Evolutionary conservation across 2,888 invertebrate species (phyloP).

Genomic region (Troglohyphantes excavatus): DNA sequence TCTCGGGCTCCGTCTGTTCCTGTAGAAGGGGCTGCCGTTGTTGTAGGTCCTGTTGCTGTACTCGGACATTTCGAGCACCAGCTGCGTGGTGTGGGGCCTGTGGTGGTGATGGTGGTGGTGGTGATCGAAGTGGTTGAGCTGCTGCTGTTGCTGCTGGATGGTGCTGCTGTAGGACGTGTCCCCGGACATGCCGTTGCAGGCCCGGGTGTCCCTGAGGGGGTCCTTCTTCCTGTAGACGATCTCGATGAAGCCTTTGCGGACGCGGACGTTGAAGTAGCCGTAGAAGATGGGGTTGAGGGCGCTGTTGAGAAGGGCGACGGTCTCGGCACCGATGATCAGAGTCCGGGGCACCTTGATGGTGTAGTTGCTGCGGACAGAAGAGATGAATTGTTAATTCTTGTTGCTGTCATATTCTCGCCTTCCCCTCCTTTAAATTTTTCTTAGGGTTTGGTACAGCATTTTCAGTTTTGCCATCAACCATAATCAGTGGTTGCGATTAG

Average conservation of each 20-base stretch:
- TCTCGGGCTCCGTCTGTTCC: constrained; percentile 46
- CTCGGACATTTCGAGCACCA: constrained; percentile 68
- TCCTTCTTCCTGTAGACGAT: constrained; percentile 78
- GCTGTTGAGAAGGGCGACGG: constrained; percentile 81
- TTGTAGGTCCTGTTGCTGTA: constrained; percentile 33
- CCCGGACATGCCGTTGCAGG: constrained; percentile 58
- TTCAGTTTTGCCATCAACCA: too few relatives aligned
- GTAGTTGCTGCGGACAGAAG: constrained; percentile 81
- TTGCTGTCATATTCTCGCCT: too few relatives aligned
- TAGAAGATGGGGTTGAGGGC: constrained; percentile 83
- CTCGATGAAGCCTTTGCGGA: constrained; percentile 80
- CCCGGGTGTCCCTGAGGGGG: constrained; percentile 32
- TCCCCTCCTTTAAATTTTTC: neutral
- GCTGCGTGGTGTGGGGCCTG: constrained; percentile 38
- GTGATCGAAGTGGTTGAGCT: neutral
- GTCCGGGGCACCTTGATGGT: constrained; percentile 81
- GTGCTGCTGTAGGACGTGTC: constrained; percentile 77
- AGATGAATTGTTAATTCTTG: too few relatives aligned
- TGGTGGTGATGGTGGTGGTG: neutral
- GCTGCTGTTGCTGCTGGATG: constrained; percentile 47
- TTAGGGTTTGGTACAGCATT: neutral
- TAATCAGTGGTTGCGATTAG: too few relatives aligned
- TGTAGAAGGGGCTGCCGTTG: constrained; percentile 7
- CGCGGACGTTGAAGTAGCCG: constrained; percentile 83
- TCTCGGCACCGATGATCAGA: constrained; percentile 83